A percentile compares a stretch with the other conserved stretches of the same genome.
phyloP scores from a whole-genome alignment of 2,113 vertebrate species.

The Hippocampus barbouri region DNA sequence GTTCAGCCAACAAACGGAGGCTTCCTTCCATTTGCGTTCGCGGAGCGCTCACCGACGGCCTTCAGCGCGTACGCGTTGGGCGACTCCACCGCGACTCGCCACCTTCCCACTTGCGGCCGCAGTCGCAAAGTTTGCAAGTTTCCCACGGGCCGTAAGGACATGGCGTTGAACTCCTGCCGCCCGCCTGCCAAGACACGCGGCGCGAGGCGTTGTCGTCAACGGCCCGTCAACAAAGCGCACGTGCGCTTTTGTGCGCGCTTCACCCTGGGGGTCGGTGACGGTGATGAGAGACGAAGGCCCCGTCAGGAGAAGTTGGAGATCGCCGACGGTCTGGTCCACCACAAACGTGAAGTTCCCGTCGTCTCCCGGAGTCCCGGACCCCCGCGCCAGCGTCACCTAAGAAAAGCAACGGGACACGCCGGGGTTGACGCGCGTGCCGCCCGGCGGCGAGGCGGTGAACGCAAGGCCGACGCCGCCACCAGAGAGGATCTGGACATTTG shows the following conservation, averaged over 20 bases:
- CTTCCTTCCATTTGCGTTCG: neutral
- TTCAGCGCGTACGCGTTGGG: slow-evolving; percentile 51
- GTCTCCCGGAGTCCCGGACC: slow-evolving; percentile 38
- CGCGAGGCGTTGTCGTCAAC: too few species aligned
- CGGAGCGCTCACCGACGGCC: slow-evolving; percentile 49
- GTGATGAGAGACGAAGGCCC: slow-evolving; percentile 31
- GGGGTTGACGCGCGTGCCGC: neutral
- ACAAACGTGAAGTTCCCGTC: slow-evolving; percentile 42
- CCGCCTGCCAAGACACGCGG: neutral
- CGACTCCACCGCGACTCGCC: slow-evolving; percentile 48
- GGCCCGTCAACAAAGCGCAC: too few species aligned
- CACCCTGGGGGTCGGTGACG: slow-evolving; percentile 55
- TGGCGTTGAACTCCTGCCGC: fast-evolving
- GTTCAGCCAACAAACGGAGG: too few species aligned
- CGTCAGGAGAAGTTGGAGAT: slow-evolving; percentile 52
- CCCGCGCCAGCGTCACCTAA: slow-evolving; percentile 60
- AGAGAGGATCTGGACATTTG: slow-evolving; percentile 39
- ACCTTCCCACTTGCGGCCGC: slow-evolving; percentile 38
- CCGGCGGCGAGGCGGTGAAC: neutral
- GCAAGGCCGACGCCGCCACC: slow-evolving; percentile 29
- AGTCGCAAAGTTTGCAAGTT: slow-evolving; percentile 52
- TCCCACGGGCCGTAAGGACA: slow-evolving; percentile 33
- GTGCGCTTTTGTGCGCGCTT: neutral
- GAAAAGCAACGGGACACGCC: neutral
- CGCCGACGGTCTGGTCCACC: slow-evolving; percentile 44